These are phyloP conservation scores for Rousettus madagascariensis DNA, from an alignment of 2,797 vertebrate genomes.

Conservation along the genomic window DNA sequence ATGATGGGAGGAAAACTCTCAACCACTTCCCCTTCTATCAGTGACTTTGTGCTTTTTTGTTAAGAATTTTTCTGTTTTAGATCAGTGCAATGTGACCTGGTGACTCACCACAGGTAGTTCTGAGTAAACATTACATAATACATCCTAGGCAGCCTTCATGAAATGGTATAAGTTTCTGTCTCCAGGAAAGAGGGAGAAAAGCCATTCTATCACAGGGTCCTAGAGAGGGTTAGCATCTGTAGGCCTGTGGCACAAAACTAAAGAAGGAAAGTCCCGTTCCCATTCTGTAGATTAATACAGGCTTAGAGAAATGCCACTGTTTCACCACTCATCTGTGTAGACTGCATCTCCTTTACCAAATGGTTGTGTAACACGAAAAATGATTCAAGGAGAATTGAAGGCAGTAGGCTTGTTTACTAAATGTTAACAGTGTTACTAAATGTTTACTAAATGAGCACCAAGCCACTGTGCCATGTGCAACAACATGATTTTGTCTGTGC, in stretches of 20 bases:
- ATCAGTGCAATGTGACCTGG: not conserved
- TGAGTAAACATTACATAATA: slow-evolving; percentile 6
- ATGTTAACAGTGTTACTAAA: not conserved
- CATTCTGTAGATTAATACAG: not conserved
- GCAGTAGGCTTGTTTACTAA: slow-evolving; percentile 6
- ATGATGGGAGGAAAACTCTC: slow-evolving; percentile 53
- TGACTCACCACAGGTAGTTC: slow-evolving; percentile 45
- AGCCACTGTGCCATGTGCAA: not conserved
- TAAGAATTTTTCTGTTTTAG: slow-evolving; percentile 30
- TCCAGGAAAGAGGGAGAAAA: not conserved
- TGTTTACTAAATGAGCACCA: not conserved
- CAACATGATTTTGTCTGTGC: not conserved
- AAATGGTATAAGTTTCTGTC: not conserved
- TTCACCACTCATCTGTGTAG: not conserved
- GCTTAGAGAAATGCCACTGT: not conserved
- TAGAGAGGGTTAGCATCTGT: not conserved
- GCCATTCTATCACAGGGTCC: not conserved
- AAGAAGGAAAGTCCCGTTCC: not conserved
- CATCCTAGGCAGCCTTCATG: not conserved
- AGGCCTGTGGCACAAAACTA: not conserved
- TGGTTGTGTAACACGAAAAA: not conserved
- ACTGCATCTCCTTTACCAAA: not conserved
- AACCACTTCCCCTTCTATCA: not conserved
- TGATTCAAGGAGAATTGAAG: not conserved
- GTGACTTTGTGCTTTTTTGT: slow-evolving; percentile 51